A percentile compares a stretch with the other conserved stretches of the same genome.
Evolutionary conservation across 2,888 invertebrate genomes (phyloP).

Genomic region (Heteromurus nitidus): DNA sequence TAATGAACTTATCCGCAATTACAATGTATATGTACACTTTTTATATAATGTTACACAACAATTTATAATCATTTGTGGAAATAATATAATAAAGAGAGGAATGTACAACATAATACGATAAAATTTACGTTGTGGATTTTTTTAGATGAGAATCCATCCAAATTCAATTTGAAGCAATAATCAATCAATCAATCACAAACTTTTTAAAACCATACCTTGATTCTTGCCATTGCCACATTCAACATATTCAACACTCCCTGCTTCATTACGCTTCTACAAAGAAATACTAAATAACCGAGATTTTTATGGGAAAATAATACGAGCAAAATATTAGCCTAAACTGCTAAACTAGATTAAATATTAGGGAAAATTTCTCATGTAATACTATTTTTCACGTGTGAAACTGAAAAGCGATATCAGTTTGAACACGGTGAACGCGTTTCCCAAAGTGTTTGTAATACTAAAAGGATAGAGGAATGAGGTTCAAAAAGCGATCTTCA

Average conservation of each 20-base stretch:
- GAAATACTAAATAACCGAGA: not conserved
- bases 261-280: too few species aligned
- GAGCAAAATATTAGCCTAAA: not conserved
- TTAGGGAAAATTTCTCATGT: not conserved
- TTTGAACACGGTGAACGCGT: too few species aligned
- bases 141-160: too few species aligned
- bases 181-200: too few species aligned
- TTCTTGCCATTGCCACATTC: too few species aligned
- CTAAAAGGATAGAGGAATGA: not conserved
- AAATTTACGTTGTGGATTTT: not conserved
- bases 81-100: not conserved
- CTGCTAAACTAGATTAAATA: not conserved
- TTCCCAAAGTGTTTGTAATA: not conserved
- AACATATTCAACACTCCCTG: too few species aligned
- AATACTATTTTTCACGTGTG: too few species aligned
- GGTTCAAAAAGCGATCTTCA: constrained; percentile 1
- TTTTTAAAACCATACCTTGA: too few species aligned
- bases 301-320: not conserved
- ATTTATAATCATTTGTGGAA: not conserved
- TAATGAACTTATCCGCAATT: not conserved
- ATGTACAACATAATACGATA: not conserved
- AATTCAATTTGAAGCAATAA: too few species aligned
- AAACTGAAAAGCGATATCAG: too few species aligned
- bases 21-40: constrained; percentile 24
- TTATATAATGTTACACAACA: constrained; percentile 20